Evolutionary conservation across 2,797 vertebrate genomes (phyloP), one percentile per base, ranked within the genome.

Genomic region (Ctenosaura bakeri): DNA sequence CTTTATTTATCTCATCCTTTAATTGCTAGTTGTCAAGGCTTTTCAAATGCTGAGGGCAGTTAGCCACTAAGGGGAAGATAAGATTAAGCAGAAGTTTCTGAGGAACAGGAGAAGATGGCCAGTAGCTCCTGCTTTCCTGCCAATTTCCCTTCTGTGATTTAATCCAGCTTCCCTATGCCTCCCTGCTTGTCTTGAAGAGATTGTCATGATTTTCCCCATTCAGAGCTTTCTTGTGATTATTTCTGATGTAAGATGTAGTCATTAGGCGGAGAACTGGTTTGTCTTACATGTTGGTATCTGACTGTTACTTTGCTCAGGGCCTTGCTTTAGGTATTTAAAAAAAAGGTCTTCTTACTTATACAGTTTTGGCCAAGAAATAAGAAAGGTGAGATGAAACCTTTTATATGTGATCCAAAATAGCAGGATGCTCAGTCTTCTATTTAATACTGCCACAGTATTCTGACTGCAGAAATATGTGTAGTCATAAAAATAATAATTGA

Each of bases 241-340:
- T 69, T 79, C 22, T 69, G 32, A 89, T 83, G 80, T 50, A 89
- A 29, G 50, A 54, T 52, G 46, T 62, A 78, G 73, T n/a, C 14
- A 29, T 20, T n/a, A 81, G 80, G 52, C 32, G 59, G 52, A 88
- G 66, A 62, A 88, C 35, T 46, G 80, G 66, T 59, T 83, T 83
- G 52, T 29, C 66, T 83, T 29, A 59, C 24, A 88, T n/a, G 24
- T 59, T 83, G 52, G 59, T 69, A n/a, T 42, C 59, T 66, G 42
- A 26, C 22, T 66, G 35, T 87, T 87, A 50, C 50, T 79, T 79
- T 82, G 35, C 50, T 83, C 80, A 71, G 74, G 73, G 78, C 64
- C 1, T 88, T 52, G 24, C n/a, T 73, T 82, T 59, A 32, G 66
- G 54, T 52, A 88, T 83, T 83, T 46, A 46, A 42, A 46, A 82